These are phyloP conservation scores for Coelogynopora nodosa DNA, from an alignment of 2,888 invertebrate genomes.

Conservation along the genomic window DNA sequence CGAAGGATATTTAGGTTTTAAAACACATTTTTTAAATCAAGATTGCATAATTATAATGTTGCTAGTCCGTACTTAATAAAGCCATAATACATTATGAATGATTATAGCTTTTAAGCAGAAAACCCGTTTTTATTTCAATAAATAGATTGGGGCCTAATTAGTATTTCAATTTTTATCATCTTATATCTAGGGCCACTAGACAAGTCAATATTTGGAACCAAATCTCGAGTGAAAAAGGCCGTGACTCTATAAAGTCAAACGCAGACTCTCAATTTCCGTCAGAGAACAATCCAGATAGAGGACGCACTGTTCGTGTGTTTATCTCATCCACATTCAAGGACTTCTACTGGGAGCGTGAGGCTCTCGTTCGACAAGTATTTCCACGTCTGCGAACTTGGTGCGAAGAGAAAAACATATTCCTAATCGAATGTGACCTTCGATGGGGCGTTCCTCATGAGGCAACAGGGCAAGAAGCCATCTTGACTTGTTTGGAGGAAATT, in stretches of 20 bases:
- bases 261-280: not conserved
- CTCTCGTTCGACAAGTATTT: constrained; percentile 56
- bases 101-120: too few relatives aligned
- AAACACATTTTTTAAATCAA: too few relatives aligned
- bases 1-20: too few relatives aligned
- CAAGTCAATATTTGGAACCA: not conserved
- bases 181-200: not conserved
- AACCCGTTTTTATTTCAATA: too few relatives aligned
- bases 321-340: constrained; percentile 61
- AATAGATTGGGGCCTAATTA: too few relatives aligned
- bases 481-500: constrained; percentile 57
- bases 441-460: constrained; percentile 61
- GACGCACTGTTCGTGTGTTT: constrained; percentile 53
- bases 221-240: not conserved
- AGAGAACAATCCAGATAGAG: not conserved
- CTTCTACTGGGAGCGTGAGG: constrained; percentile 58
- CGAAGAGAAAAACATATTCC: constrained; percentile 51
- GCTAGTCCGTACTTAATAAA: too few relatives aligned
- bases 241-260: not conserved
- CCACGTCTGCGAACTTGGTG: constrained; percentile 58
- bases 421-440: constrained; percentile 60
- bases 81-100: too few relatives aligned
- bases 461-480: constrained; percentile 54
- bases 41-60: too few relatives aligned
- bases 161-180: not conserved